Percentiles rank a stretch among this genome's conserved stretches.
Conservation (phyloP, 2,113 vertebrate species). For the Manacus vitellinus region DNA sequence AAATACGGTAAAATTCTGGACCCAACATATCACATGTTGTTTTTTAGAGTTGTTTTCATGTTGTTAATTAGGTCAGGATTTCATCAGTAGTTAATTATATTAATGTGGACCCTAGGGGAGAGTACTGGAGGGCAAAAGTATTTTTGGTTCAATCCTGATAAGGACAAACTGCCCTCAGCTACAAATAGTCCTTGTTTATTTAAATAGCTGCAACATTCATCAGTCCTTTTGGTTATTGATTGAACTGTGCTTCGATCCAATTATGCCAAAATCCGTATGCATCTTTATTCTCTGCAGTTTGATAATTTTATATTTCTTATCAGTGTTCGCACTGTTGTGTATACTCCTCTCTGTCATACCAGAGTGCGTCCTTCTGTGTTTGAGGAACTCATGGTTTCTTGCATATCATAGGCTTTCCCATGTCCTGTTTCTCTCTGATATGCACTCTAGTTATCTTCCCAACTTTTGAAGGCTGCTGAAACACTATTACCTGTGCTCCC, state of each 20-base stretch:
- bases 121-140: background rate
- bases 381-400: background rate
- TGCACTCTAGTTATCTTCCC: background rate
- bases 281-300: background rate
- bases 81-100: background rate
- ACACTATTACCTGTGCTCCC: background rate
- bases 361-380: background rate
- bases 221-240: background rate
- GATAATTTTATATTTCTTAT: background rate
- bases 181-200: background rate
- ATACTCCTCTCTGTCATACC: background rate
- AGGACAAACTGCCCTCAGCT: slow-evolving; percentile 9
- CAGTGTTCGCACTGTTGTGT: background rate
- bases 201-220: background rate
- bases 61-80: background rate
- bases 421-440: background rate
- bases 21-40: background rate
- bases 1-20: background rate
- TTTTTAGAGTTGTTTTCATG: background rate
- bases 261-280: background rate
- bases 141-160: slow-evolving; percentile 17
- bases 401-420: background rate
- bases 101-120: background rate
- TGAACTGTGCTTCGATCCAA: background rate
- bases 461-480: background rate